Conservation (phyloP, 2,797 vertebrate species). For the Acipenser transmontanus region DNA sequence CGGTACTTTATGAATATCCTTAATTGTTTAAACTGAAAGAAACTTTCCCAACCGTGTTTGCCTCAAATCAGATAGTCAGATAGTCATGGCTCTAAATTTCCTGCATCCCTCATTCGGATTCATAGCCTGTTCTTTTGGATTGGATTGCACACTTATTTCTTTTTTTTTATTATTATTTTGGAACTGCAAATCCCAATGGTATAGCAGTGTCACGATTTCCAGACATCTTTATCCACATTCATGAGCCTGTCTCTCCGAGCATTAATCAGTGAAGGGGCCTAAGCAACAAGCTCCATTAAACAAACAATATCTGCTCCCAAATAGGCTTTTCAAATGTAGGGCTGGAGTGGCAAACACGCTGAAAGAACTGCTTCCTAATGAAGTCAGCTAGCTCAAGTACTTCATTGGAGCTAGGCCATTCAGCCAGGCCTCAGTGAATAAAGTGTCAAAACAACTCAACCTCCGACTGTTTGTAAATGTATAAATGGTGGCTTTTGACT, state of each 20-base stretch:
- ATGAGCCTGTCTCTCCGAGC: constrained; percentile 12
- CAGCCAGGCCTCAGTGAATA: constrained; percentile 55
- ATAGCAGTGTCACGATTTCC: constrained; percentile 6
- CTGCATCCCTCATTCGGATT: too few species aligned
- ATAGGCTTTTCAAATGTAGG: constrained; percentile 54
- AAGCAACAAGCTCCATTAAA: constrained; percentile 55
- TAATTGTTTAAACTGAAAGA: too few species aligned
- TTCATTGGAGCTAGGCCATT: constrained; percentile 55
- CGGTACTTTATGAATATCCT: too few species aligned
- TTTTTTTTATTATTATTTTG: neutral
- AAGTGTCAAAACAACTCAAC: constrained; percentile 70
- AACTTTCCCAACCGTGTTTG: too few species aligned
- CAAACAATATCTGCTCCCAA: constrained; percentile 54
- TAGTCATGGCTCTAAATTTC: too few species aligned
- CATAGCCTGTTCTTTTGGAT: neutral
- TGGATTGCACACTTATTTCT: neutral
- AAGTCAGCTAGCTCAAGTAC: constrained; percentile 58
- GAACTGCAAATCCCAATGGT: neutral
- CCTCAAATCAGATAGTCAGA: too few species aligned
- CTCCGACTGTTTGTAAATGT: constrained; percentile 49
- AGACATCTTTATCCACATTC: constrained; percentile 7
- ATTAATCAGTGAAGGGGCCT: constrained; percentile 30
- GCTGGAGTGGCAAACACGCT: constrained; percentile 51
- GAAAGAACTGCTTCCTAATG: constrained; percentile 65
- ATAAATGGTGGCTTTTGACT: constrained; percentile 68